Conservation (phyloP, 2,888 invertebrate species). For the Latrodectus elegans region DNA sequence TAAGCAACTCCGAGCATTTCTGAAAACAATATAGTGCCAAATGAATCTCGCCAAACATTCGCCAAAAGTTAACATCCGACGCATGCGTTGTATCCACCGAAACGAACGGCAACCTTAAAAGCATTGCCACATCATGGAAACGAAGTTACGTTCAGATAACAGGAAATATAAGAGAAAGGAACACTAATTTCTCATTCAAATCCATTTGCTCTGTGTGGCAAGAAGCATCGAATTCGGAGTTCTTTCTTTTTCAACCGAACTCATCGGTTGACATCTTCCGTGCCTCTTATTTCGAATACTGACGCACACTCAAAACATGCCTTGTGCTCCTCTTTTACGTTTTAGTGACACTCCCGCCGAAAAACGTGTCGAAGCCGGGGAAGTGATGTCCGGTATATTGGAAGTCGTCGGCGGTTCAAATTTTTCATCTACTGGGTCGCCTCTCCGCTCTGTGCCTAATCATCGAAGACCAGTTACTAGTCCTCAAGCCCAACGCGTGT, state of each 20-base stretch:
- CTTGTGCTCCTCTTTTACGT: constrained; percentile 57
- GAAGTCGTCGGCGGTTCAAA: constrained; percentile 49
- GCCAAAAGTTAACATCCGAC: constrained; percentile 15
- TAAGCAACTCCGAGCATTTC: not conserved
- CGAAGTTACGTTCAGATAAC: not conserved
- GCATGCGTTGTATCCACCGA: constrained; percentile 6
- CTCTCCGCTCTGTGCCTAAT: not conserved
- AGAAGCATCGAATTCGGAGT: too few relatives aligned
- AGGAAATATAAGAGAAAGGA: constrained; percentile 52
- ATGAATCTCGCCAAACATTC: constrained; percentile 17
- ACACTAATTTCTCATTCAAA: not conserved
- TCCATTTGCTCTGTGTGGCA: not conserved
- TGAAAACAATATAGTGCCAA: not conserved
- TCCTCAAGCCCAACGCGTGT: constrained; percentile 62
- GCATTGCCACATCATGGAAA: constrained; percentile 57
- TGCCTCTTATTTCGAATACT: not conserved
- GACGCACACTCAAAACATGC: constrained; percentile 18
- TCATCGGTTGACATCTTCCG: constrained; percentile 10
- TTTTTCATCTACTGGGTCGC: constrained; percentile 29
- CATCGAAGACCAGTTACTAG: not conserved
- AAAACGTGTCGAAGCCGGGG: constrained; percentile 53
- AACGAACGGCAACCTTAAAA: constrained; percentile 24
- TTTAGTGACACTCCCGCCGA: constrained; percentile 56
- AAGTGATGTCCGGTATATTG: constrained; percentile 63
- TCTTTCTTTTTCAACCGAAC: not conserved